Base-by-base conservation (phyloP, 2,888 invertebrate genomes). In the Callyntrura guangdongensis region DNA sequence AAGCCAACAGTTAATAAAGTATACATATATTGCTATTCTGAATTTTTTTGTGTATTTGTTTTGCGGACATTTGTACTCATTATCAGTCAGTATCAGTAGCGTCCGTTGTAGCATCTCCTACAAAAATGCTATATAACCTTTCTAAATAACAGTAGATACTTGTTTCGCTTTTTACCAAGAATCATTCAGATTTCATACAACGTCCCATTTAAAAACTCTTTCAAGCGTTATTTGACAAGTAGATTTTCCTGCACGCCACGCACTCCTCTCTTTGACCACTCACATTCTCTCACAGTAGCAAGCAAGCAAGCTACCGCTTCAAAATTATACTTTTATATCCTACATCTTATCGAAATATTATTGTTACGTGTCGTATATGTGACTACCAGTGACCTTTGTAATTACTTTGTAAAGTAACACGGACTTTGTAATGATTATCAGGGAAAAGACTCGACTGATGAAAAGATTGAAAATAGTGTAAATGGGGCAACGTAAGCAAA, bases 71-170 rank as follows among this genome's bases (percentile, higher is more conserved):
- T 53, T 53, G 8, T 1, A 9, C 3, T 53, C 8, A 14, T 53
- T 53, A n/a, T 3, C 2, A 14, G 3, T 53, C 11, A 3, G n/a
- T 53, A n/a, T 53, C 53, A 53, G 49, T 36, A 36, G 36, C 36
- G 36, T 36, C 36, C 36, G 36, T 61, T 61, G 20, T 61, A 4
- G 6, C 20, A 61, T 61, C n/a, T 61, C 20, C 2, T 56, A 47
- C 6, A 53, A 53, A 53, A 17, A 61, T 17, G 2, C 22, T 61
- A n/a, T 53, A 9, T 53, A 9, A 11, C 22, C 64, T 25, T n/a
- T 82, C 53, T 87, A 69, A 74, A 53, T 89, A 74, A 86, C 86
- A 86, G 56, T 77, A 61, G 22, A 61, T 77, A 59, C 59, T n/a
- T 74, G 77, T 20, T 86, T 77, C 64, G 27, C 27, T 69, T 22